Percentiles rank a stretch among this genome's conserved stretches.
Evolutionary conservation across 2,797 vertebrate genomes (phyloP).

Genomic region (Acestrorhynchus altus): DNA sequence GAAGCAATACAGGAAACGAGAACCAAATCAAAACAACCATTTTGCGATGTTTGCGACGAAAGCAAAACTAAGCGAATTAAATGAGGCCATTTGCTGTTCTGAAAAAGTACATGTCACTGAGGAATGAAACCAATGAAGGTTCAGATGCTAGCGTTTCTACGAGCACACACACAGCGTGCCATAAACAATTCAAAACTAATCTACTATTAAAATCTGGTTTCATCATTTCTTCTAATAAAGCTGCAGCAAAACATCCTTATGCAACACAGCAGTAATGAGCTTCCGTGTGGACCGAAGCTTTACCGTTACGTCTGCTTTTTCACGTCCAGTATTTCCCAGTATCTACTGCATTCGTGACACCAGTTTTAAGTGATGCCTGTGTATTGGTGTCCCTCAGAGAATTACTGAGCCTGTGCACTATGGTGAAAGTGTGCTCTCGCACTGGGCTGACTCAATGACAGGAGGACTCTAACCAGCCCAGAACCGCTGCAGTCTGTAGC

Average conservation of each 20-base stretch:
- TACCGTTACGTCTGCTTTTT: background rate
- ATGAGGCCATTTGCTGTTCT: background rate
- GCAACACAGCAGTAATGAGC: background rate
- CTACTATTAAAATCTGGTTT: no score
- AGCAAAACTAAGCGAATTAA: slow-evolving; percentile 1
- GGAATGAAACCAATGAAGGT: background rate
- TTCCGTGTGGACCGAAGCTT: background rate
- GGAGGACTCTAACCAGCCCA: no score
- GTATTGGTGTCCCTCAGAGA: no score
- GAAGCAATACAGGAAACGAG: background rate
- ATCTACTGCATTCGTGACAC: no score
- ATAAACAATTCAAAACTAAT: no score
- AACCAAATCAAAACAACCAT: background rate
- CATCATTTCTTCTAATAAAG: no score
- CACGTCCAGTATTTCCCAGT: background rate
- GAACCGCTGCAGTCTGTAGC: no score
- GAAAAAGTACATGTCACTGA: background rate
- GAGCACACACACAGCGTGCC: no score
- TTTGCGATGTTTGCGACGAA: background rate
- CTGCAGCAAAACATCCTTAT: no score
- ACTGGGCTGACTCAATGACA: no score
- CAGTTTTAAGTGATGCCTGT: background rate
- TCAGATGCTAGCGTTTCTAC: background rate
- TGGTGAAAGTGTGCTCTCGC: no score
- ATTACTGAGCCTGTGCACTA: no score